Base-by-base conservation (phyloP, 2,113 vertebrate genomes). In the Labeo rohita region DNA sequence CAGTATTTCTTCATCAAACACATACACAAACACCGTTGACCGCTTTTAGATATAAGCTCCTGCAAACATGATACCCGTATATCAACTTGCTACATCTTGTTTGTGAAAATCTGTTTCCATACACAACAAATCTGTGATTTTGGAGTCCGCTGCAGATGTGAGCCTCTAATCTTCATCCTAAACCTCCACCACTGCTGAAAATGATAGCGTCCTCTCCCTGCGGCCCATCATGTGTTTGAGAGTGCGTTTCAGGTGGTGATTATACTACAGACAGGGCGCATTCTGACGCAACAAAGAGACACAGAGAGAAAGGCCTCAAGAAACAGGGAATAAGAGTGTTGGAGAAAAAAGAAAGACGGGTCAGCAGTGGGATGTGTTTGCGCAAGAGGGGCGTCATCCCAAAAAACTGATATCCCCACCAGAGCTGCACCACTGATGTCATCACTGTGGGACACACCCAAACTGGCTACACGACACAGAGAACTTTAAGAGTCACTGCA, bases 391-490 rank as follows among this genome's bases (percentile, higher is more conserved):
- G 89, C 89, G 89, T 90, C 79, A 49, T 68, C 83, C 83, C 21
- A 85, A 88, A 88, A 82, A 85, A 77, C 76, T 85, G 73, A 87
- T 90, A 90, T 90, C 85, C 89, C 86, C 87, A 85, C 83, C 66
- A 90, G 89, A 88, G 85, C 56, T 68, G 73, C 68, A 39, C 81
- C 43, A 79, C 39, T 90, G 89, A 90, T 88, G 89, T 90, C 87
- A 90, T 88, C 50, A 85, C 63, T 85, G 65, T 85, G 83, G 80
- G 85, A 90, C 87, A 90, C 87, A 87, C 89, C 89, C 89, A 10
- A 73, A 72, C 77, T 79, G 73, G 82, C 87, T 80, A 75, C 61
- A 86, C 34, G 83, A 88, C 84, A 88, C 70, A 73, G 63, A 36
- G 49, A 61, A 34, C 36, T 80, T 75, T 49, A 68, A 86, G 68